Evolutionary conservation across 2,113 vertebrate genomes (phyloP), one percentile per base, ranked within the genome.

Genomic region (Neomonachus schauinslandi): DNA sequence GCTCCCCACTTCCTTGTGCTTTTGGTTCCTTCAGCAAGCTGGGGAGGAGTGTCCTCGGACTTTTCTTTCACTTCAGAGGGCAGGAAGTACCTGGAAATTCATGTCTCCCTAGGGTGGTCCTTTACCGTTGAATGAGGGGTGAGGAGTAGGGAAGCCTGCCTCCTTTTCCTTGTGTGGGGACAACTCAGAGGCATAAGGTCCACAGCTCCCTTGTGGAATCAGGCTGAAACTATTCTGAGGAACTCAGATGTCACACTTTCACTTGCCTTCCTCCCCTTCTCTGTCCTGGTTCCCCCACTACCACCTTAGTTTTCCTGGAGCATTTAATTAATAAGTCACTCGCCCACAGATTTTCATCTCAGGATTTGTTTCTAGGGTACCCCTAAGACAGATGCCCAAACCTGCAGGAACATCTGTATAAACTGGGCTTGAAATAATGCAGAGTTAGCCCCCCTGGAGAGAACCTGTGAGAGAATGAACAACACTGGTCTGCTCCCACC

Each of bases 121-220:
- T 82, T 51, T 49, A 57, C 36, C 16, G 18, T 5, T 13, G 5
- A 51, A 16, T 31, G 15, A 61, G 55, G 19, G 19, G 12, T 5
- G 26, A 51, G n/a, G 31, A 72, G 4, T 42, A 63, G 59, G 46
- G 36, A 65, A 28, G 28, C 9, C 7, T 8, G 4, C 4, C 15
- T 74, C 12, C 51, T 36, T n/a, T 59, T 74, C 24, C 55, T 42
- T 21, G 22, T 4, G 5, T 76, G 28, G 57, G 26, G 18, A 55
- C 28, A 21, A 28, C 63, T 69, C 22, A 31, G 49, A 36, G 63
- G 59, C 4, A 0, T 18, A 16, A 33, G 18, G 5, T 31, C 8
- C 12, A 65, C 22, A 39, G 7, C 39, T 31, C 7, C 5, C 3
- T 3, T 0, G 0, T 7, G 9, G 33, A 33, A 8, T 79, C 15